Conservation (phyloP, 2,113 vertebrate species). For the Drymodes brunneopygia region DNA sequence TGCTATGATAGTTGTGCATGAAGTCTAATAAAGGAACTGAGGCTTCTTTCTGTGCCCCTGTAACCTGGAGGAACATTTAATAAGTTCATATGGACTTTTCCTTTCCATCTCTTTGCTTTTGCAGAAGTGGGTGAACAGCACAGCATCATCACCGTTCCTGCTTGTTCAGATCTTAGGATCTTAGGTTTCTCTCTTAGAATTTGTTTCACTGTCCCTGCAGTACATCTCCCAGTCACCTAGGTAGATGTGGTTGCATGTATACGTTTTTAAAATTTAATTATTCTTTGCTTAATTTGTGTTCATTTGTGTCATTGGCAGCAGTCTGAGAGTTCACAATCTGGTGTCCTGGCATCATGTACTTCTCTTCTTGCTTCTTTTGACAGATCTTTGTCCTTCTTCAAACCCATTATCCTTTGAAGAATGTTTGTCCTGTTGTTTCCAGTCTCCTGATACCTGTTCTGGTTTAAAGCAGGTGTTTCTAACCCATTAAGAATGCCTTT, state of each 20-base stretch:
- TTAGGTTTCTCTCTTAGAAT: not conserved
- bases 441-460: not conserved
- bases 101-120: not conserved
- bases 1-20: not conserved
- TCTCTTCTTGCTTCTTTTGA: not conserved
- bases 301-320: not conserved
- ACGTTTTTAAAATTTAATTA: not conserved
- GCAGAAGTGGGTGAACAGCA: not conserved
- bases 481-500: not conserved
- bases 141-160: not conserved
- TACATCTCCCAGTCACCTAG: not conserved
- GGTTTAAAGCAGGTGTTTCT: not conserved
- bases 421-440: not conserved
- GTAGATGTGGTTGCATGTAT: not conserved
- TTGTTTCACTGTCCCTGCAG: not conserved
- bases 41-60: not conserved
- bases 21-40: not conserved
- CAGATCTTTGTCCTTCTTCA: not conserved
- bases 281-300: not conserved
- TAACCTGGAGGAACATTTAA: not conserved
- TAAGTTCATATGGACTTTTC: not conserved
- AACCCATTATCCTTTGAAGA: not conserved
- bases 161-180: not conserved
- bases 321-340: not conserved
- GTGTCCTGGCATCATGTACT: not conserved